Conservation (phyloP, 2,888 invertebrate genomes). For the Gibbula magus region DNA sequence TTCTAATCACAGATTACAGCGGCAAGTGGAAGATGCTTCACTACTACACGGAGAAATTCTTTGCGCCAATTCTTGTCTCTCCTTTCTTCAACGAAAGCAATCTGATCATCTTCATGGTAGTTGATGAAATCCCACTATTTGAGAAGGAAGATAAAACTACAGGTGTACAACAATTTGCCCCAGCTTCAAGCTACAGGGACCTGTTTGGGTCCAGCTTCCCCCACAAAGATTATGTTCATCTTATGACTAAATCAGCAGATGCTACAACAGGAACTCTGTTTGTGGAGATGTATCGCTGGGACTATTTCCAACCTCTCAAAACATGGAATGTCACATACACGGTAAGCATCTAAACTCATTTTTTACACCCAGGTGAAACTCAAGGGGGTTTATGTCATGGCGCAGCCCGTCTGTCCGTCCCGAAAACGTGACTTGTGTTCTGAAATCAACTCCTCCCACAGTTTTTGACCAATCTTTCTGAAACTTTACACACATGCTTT, state of each 20-base stretch:
- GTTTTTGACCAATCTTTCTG: too few species aligned
- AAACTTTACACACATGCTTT: too few species aligned
- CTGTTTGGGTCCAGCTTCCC: too few species aligned
- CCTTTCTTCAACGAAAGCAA: constrained; percentile 58
- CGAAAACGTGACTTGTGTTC: too few species aligned
- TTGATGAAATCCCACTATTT: constrained; percentile 50
- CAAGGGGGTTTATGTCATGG: too few species aligned
- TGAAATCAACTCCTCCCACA: too few species aligned
- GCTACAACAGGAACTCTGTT: constrained; percentile 41
- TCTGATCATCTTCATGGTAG: constrained; percentile 53
- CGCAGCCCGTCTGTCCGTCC: too few species aligned
- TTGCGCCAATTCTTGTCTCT: constrained; percentile 78
- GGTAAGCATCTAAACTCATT: constrained; percentile 37
- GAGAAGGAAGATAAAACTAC: constrained; percentile 40
- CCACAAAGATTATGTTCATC: too few species aligned
- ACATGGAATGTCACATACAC: constrained; percentile 52
- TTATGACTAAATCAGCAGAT: not conserved
- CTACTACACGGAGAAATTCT: constrained; percentile 90
- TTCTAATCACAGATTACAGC: constrained; percentile 79
- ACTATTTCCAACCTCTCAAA: constrained; percentile 45
- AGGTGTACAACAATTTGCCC: not conserved
- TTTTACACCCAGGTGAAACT: too few species aligned
- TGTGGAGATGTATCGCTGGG: constrained; percentile 54
- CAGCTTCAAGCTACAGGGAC: not conserved
- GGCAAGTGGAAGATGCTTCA: constrained; percentile 92